Percentiles rank a stretch among this genome's conserved stretches.
Conservation (phyloP, 2,113 vertebrate genomes). For the Neolamprologus falcicula region DNA sequence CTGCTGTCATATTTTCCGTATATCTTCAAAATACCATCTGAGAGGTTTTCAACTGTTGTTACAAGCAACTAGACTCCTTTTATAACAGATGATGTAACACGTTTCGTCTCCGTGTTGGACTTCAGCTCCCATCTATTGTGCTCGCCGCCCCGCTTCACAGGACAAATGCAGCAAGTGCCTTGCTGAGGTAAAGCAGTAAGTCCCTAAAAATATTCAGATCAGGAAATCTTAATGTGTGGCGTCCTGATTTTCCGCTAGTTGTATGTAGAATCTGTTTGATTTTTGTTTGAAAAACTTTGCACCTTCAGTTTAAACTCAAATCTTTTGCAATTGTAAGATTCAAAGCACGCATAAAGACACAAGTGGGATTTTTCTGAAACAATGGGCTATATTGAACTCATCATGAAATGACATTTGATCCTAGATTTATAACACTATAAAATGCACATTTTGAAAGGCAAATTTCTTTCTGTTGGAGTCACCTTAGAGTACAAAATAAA, state of each 20-base stretch:
- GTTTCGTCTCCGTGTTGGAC: background rate
- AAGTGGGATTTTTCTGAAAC: background rate
- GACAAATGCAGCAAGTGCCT: conserved; percentile 34
- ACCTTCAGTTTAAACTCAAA: background rate
- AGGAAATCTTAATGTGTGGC: background rate
- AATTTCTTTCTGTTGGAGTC: background rate
- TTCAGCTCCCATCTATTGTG: background rate
- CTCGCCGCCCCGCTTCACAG: background rate
- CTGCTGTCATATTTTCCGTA: background rate
- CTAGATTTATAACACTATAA: background rate
- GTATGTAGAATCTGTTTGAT: background rate
- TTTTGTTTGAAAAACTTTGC: background rate
- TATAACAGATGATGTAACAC: background rate
- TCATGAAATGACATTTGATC: background rate
- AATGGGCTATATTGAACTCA: background rate
- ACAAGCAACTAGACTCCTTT: background rate
- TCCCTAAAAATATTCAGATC: background rate
- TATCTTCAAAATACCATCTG: background rate
- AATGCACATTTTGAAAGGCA: background rate
- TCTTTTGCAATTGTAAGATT: background rate
- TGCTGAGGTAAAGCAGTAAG: background rate
- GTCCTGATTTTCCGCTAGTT: background rate
- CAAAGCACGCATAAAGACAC: background rate
- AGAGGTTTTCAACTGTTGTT: background rate
- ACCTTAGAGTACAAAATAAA: background rate